Base-by-base conservation (phyloP, 2,888 invertebrate genomes). In the Scaptomyza cyrtandrae region DNA sequence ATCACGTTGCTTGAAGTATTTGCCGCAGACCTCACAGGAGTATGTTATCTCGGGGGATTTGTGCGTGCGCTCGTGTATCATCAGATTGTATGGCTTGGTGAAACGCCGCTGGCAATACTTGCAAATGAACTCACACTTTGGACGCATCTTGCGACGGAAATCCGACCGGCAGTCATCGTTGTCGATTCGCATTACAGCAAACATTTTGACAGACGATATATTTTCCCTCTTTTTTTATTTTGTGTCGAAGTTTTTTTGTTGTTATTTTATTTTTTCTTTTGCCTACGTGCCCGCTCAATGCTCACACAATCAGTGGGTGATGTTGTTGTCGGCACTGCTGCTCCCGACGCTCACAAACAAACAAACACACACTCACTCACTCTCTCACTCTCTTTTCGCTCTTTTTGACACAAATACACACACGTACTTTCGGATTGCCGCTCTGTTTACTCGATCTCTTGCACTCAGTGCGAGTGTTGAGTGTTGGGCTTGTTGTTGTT, bases 31-130 rank as follows among this genome's bases (percentile, higher is more conserved):
- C 93, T 99, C 98, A 94, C 99, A 99, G 90, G 97, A 96, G 93
- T 97, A 99, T 62, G 98, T 98, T 90, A 98, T 94, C 93, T 99
- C 98, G 75, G 96, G 96, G 92, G 98, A 98, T 93, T 98, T 98
- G 94, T 99, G 99, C 89, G 98, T 98, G 93, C 98, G 95, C 93
- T 99, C 99, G 94, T 99, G 99, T 90, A 99, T 99, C 95, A 99
- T 96, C 92, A 99, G 94, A 93, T 99, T 99, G 94, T 99, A 99
- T 84, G 97, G 97, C 94, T 99, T 99, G 91, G 98, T 98, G 94
- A 99, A 99, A 93, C 98, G 95, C 91, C 99, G 95, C 93, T 97
- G 97, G 94, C 99, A 99, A 94, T 97, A 99, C 93, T 97, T 97
- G 95, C 99, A 99, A 92, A 99, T 97, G 93, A 98, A 99, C 93